A percentile compares a stretch with the other conserved stretches of the same genome.
Evolutionary conservation across 2,113 vertebrate genomes (phyloP).

Genomic region (Leptosomus discolor): DNA sequence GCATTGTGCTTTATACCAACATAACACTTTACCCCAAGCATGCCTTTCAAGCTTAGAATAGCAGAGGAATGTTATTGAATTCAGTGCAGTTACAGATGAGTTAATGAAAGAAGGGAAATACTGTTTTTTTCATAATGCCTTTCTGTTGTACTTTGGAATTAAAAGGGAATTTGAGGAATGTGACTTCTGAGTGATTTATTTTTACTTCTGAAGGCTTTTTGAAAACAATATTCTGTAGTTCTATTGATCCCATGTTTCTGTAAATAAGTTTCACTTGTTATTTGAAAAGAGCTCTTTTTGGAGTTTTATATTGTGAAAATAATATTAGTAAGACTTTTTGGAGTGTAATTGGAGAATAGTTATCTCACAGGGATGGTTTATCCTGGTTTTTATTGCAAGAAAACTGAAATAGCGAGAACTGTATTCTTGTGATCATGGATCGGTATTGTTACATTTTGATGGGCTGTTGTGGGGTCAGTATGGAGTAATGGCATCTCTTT

Average conservation of each 20-base stretch:
- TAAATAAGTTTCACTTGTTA: neutral
- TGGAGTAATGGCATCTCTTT: slow-evolving; percentile 29
- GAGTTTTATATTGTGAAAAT: neutral
- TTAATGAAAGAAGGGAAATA: slow-evolving; percentile 94
- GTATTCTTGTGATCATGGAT: neutral
- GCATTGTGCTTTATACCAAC: slow-evolving; percentile 95
- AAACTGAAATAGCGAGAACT: neutral
- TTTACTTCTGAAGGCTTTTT: slow-evolving; percentile 52
- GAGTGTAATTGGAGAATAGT: neutral
- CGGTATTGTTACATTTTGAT: slow-evolving; percentile 20
- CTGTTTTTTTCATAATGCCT: slow-evolving; percentile 93
- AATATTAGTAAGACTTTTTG: neutral
- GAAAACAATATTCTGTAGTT: slow-evolving; percentile 1
- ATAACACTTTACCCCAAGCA: slow-evolving; percentile 81
- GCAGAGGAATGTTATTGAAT: slow-evolving; percentile 90
- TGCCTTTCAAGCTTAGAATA: slow-evolving; percentile 89
- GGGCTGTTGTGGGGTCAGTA: slow-evolving; percentile 1
- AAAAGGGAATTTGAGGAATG: slow-evolving; percentile 89
- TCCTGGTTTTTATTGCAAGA: neutral
- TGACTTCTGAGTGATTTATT: slow-evolving; percentile 64
- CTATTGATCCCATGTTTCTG: neutral
- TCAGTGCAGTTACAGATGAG: slow-evolving; percentile 86
- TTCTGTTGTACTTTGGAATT: slow-evolving; percentile 87
- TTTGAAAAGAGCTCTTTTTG: neutral
- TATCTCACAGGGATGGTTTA: neutral